Evolutionary conservation across 2,797 vertebrate species (phyloP).

Genomic region (Chaetophractus vellerosus): DNA sequence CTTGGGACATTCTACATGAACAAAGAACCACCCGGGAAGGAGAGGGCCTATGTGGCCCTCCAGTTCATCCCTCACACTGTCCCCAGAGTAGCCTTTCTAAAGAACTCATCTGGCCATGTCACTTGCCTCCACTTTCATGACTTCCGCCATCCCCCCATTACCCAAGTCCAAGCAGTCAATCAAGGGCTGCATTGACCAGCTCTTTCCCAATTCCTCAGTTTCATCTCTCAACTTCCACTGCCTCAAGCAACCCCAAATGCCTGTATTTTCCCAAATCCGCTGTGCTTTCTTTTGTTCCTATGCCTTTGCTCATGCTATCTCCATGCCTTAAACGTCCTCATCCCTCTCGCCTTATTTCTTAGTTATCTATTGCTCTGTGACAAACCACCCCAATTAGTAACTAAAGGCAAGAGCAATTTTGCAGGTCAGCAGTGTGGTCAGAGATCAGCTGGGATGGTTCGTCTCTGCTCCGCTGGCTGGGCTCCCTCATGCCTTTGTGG

Average conservation of each 20-base stretch:
- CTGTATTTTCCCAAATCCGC: background rate
- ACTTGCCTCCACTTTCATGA: background rate
- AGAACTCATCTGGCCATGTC: background rate
- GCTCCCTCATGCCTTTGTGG: background rate
- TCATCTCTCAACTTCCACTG: background rate
- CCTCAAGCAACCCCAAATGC: background rate
- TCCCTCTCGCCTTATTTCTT: background rate
- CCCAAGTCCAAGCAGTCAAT: background rate
- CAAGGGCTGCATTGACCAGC: background rate
- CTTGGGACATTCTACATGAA: background rate
- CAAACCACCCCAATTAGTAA: background rate
- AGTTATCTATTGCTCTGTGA: background rate
- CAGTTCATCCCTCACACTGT: rapidly evolving
- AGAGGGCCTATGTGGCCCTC: background rate
- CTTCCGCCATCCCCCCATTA: background rate
- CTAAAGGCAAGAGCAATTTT: background rate
- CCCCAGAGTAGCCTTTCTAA: background rate
- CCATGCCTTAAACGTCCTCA: background rate
- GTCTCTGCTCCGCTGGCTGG: background rate
- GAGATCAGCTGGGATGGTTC: background rate
- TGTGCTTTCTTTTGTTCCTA: background rate
- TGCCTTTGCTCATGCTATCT: background rate
- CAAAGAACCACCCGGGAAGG: background rate
- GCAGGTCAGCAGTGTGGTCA: background rate
- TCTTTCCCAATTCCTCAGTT: background rate